A percentile compares a stretch with the other conserved stretches of the same genome.
These are phyloP conservation scores for Halyomorpha halys DNA, from an alignment of 1,140 invertebrate genomes.

Conservation along the genomic window DNA sequence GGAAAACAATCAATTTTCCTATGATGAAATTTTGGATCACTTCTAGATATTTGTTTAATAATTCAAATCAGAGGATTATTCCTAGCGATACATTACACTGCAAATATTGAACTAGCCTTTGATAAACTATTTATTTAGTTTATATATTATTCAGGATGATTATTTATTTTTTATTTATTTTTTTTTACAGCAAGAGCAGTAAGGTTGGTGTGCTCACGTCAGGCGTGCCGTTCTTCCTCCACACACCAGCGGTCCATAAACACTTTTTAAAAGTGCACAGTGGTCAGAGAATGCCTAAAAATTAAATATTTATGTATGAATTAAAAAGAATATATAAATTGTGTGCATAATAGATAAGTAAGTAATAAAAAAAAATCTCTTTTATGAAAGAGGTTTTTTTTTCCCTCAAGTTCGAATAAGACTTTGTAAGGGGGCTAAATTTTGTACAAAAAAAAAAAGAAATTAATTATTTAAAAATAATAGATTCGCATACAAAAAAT, in stretches of 20 bases:
- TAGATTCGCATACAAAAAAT: no score
- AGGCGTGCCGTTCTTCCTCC: not conserved
- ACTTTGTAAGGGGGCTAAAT: slow-evolving; percentile 1
- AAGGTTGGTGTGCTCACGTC: not conserved
- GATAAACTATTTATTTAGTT: no score
- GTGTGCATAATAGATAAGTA: slow-evolving; percentile 7
- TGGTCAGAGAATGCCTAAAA: slow-evolving; percentile 15
- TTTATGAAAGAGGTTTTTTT: slow-evolving; percentile 20
- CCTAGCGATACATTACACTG: no score
- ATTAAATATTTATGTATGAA: slow-evolving; percentile 16
- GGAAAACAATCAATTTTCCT: no score
- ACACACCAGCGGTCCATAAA: not conserved
- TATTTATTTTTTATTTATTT: no score
- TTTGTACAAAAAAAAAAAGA: not conserved
- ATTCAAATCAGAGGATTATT: no score
- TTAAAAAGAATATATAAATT: slow-evolving; percentile 9
- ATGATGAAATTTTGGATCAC: no score
- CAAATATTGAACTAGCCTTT: no score
- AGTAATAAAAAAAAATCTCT: slow-evolving; percentile 11
- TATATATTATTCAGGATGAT: no score
- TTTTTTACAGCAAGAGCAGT: slow-evolving; percentile 6
- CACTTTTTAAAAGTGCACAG: slow-evolving; percentile 11
- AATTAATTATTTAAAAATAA: no score
- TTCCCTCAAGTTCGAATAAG: not conserved
- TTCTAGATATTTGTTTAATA: no score